Percentiles rank a stretch among this genome's conserved stretches.
phyloP scores from a whole-genome alignment of 2,888 invertebrate genomes.

The Drosophila longiperda region DNA sequence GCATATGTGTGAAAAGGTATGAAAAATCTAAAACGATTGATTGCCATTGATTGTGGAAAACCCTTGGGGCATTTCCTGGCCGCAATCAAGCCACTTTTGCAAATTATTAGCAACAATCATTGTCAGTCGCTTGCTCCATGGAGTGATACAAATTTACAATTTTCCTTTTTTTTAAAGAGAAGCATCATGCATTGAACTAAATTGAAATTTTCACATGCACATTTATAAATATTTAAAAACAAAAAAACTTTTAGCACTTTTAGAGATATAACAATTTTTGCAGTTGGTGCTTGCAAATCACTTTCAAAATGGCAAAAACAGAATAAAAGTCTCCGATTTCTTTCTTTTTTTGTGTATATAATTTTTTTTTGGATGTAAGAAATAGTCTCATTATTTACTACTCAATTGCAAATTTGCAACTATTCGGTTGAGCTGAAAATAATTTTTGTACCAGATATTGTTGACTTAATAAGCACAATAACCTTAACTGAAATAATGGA shows the following conservation, averaged over 20 bases:
- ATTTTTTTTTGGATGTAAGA: neutral
- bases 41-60: constrained; percentile 62
- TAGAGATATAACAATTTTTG: constrained; percentile 2
- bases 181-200: neutral
- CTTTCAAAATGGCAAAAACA: neutral
- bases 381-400: neutral
- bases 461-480: neutral
- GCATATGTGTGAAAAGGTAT: constrained; percentile 40
- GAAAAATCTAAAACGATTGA: constrained; percentile 56
- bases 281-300: neutral
- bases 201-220: constrained; percentile 4
- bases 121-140: constrained; percentile 1
- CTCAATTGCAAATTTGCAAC: neutral
- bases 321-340: neutral
- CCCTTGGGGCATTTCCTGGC: constrained; percentile 64
- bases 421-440: neutral
- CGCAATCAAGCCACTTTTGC: constrained; percentile 62
- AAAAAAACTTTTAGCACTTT: constrained; percentile 2
- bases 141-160: neutral
- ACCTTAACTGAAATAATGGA: neutral
- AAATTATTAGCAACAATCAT: constrained; percentile 60
- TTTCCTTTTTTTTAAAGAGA: neutral
- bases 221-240: constrained; percentile 3
- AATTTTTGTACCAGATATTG: neutral
- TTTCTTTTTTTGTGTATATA: neutral